Evolutionary conservation across 2,797 vertebrate genomes (phyloP), one percentile per base, ranked within the genome.

Genomic region (Anolis apletophallus): DNA sequence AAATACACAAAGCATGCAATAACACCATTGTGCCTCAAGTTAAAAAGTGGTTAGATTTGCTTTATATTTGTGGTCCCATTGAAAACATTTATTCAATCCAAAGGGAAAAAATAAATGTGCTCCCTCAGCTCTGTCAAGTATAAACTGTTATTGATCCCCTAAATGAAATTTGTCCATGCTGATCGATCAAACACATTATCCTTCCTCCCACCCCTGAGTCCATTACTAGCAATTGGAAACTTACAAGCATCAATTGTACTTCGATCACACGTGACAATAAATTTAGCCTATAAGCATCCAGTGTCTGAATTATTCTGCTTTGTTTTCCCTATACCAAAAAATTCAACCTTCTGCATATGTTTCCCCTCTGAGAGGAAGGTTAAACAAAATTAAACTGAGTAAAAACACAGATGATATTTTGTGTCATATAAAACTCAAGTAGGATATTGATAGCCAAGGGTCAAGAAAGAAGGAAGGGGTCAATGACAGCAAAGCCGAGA

Each of bases 181-280:
- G 98, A 99, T 99, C 98, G 97, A 99, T 99, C 98, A 98, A 98
- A 98, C 96, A 97, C 98, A 99, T 99, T 98, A 99, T 99, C 98
- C 97, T 97, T 97, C 96, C 96, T 46, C 95, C 97, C 98, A 75
- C 81, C 7, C 97, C 97, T 11, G 16, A 98, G 97, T 99, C 98
- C 98, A 98, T 99, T 99, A 98, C 97, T 96, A 95, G 97, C 97
- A 97, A 98, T 97, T 97, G 97, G 97, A 97, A 97, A 97, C 97
- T 97, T 97, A 96, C 94, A 91, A 94, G 97, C 96, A 95, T 98
- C 98, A 97, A 98, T 98, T 98, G 97, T 96, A 96, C 95, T 95
- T 93, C 95, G 97, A 96, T 97, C 97, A 97, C 96, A 96, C 95
- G 85, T 94, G 96, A 94, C 96, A 95, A 96, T 93, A 94, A 94